phyloP scores from a whole-genome alignment of 2,888 invertebrate genomes.

The Escarpia spicata region DNA sequence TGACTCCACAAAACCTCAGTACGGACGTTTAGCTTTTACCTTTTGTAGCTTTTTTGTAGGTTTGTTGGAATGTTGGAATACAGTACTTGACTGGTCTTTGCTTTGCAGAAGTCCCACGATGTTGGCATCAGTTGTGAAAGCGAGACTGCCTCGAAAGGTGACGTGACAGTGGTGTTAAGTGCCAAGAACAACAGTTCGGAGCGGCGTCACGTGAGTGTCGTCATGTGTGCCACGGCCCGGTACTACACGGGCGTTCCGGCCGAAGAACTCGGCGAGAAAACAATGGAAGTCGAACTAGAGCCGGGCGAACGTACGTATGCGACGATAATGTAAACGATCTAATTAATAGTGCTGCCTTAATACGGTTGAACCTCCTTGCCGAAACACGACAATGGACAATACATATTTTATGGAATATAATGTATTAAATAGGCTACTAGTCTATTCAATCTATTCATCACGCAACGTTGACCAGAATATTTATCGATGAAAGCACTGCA shows the following conservation, averaged over 20 bases:
- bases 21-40: not conserved
- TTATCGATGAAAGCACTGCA: no score
- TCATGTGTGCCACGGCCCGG: constrained; percentile 37
- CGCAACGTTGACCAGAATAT: no score
- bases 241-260: constrained; percentile 41
- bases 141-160: constrained; percentile 38
- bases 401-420: no score
- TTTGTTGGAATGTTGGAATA: not conserved
- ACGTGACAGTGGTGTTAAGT: constrained; percentile 18
- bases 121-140: not conserved
- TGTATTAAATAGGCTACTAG: no score
- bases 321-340: not conserved
- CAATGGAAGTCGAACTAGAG: constrained; percentile 31
- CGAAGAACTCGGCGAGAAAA: constrained; percentile 30
- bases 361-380: no score
- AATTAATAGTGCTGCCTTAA: no score
- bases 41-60: not conserved
- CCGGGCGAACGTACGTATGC: constrained; percentile 7
- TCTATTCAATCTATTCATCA: no score
- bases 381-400: no score
- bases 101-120: not conserved
- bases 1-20: not conserved
- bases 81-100: not conserved
- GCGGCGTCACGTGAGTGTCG: constrained; percentile 33
- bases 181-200: constrained; percentile 30